Evolutionary conservation across 2,113 vertebrate genomes (phyloP), one percentile per base, ranked within the genome.

Genomic region (Stictonetta naevosa): DNA sequence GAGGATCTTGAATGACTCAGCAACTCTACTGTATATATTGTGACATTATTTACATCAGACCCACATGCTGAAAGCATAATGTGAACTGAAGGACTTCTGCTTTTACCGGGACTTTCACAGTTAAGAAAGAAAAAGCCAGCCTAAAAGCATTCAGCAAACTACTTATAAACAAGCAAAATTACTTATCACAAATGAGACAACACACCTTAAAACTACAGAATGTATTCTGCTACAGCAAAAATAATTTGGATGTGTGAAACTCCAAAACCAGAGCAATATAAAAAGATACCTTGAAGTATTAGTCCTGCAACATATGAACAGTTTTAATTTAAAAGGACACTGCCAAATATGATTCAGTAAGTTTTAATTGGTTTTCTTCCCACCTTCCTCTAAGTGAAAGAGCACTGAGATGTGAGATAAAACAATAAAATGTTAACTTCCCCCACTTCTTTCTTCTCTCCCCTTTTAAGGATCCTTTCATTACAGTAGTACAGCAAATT

Each of bases 261-360:
- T 81, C 77, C 72, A 66, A 72, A 86, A 40, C 18, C 40, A 52
- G 38, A 80, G 25, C 42, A 64, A 84, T 88, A 71, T 10, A 40
- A 52, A 71, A 78, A 28, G 21, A 5, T 64, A 62, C 33, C 88
- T 92, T 52, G 78, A 59, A 25, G 21, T 64, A 68, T 38, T n/a
- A 81, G 28, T 13, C 46, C 62, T 85, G 71, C 4, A 83, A 72
- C 13, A 59, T 4, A 68, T 0, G 17, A 95, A 42, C 46, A 91
- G 94, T 48, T 96, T 73, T 56, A 52, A 93, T 94, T 96, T 95
- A 95, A 95, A 95, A 87, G 94, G 83, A 90, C 93, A 96, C 71
- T 88, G 82, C 53, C 84, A 84, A 91, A 28, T 52, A 59, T 6
- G 29, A 77, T 56, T 89, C 28, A 82, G 46, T 55, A 72, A 19